A percentile compares a stretch with the other conserved stretches of the same genome.
phyloP scores from a whole-genome alignment of 2,113 vertebrate species.

The Cottus gobio region DNA sequence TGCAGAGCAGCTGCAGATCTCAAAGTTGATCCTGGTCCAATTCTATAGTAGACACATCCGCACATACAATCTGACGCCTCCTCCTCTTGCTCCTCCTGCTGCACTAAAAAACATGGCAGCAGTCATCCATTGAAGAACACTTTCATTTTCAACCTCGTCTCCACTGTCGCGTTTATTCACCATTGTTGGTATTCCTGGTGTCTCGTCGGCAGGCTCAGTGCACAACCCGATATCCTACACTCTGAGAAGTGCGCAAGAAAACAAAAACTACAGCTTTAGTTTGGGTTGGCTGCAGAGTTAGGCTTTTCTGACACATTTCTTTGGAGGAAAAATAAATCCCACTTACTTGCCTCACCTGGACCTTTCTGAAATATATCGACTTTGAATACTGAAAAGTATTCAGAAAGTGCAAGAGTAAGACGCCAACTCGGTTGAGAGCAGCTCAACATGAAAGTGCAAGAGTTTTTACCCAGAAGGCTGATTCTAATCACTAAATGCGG shows the following conservation, averaged over 20 bases:
- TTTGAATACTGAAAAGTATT: background rate
- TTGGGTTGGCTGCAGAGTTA: background rate
- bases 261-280: background rate
- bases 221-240: background rate
- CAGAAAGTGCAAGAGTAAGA: too few relatives aligned
- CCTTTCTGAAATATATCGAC: background rate
- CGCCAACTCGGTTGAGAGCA: too few relatives aligned
- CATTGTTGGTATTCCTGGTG: background rate
- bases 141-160: constrained; percentile 5
- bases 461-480: background rate
- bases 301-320: background rate
- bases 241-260: background rate
- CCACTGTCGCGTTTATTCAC: background rate
- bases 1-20: constrained; percentile 39
- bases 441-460: too few relatives aligned
- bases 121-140: background rate
- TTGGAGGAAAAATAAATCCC: background rate
- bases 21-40: constrained; percentile 13
- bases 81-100: constrained; percentile 7
- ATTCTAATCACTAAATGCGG: background rate
- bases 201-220: background rate
- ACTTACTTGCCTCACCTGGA: background rate
- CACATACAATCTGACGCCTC: constrained; percentile 2
- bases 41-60: constrained; percentile 32
- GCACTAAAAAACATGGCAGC: constrained; percentile 10